Percentiles rank a stretch among this genome's conserved stretches.
Conservation (phyloP, 2,797 vertebrate species). For the Amphiprion clarkii region DNA sequence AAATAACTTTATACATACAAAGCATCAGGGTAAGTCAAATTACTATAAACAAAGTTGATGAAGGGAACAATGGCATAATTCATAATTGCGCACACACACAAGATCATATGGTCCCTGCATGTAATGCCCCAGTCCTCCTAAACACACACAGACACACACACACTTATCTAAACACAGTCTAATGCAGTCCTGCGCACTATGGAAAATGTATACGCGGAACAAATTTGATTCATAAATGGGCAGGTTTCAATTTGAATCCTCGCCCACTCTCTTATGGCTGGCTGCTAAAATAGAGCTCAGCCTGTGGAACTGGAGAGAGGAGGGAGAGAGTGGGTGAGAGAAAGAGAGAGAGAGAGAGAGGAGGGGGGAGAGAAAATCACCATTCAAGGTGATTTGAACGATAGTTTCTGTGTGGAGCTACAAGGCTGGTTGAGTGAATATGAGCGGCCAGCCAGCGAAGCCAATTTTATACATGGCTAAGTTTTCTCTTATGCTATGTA, state of each 20-base stretch:
- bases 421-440: conserved; percentile 72
- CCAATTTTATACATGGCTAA: conserved; percentile 82
- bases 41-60: conserved; percentile 73
- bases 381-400: conserved; percentile 75
- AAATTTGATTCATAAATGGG: conserved; percentile 86
- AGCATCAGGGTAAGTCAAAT: conserved; percentile 50
- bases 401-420: conserved; percentile 68
- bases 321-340: conserved; percentile 16
- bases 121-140: not conserved
- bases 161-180: conserved; percentile 72
- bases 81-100: conserved; percentile 40
- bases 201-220: conserved; percentile 83
- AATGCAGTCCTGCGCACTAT: conserved; percentile 59
- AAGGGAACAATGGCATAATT: conserved; percentile 72
- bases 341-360: conserved; percentile 19
- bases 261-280: conserved; percentile 72
- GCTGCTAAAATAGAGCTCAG: conserved; percentile 80
- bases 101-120: conserved; percentile 30
- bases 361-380: conserved; percentile 33
- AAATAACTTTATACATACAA: conserved; percentile 33
- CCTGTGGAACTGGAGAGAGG: conserved; percentile 64
- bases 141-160: conserved; percentile 14
- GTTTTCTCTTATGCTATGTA: conserved; percentile 75
- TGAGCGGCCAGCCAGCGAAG: conserved; percentile 72
- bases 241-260: conserved; percentile 83